These are phyloP conservation scores for Dryoscopus gambensis DNA, from an alignment of 2,113 vertebrate genomes.

Conservation along the genomic window DNA sequence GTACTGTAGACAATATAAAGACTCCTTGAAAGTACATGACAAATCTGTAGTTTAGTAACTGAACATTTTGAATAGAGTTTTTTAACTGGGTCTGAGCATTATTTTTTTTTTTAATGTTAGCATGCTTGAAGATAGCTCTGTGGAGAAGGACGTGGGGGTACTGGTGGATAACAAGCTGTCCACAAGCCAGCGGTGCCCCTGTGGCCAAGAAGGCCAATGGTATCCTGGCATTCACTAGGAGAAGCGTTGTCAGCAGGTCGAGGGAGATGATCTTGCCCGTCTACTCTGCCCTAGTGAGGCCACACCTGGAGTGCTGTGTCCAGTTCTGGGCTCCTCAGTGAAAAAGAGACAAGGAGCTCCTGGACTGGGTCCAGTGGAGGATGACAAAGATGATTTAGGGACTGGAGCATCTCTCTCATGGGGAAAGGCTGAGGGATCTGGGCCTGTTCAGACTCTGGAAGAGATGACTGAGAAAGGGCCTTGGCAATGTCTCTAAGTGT, in stretches of 20 bases:
- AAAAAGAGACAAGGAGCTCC: background rate
- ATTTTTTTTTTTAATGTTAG: background rate
- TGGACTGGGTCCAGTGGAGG: background rate
- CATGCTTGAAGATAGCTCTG: background rate
- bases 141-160: background rate
- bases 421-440: background rate
- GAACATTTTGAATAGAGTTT: background rate
- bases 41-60: background rate
- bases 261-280: background rate
- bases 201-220: background rate
- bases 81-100: background rate
- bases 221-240: background rate
- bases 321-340: background rate
- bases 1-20: background rate
- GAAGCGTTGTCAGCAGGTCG: rapidly evolving
- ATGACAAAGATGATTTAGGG: background rate
- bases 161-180: background rate
- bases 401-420: background rate
- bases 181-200: background rate
- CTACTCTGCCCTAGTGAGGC: background rate
- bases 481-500: background rate
- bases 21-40: background rate
- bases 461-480: background rate
- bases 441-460: background rate
- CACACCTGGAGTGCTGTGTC: background rate